Conservation (phyloP, 1,140 invertebrate species). For the Euura lappo region DNA sequence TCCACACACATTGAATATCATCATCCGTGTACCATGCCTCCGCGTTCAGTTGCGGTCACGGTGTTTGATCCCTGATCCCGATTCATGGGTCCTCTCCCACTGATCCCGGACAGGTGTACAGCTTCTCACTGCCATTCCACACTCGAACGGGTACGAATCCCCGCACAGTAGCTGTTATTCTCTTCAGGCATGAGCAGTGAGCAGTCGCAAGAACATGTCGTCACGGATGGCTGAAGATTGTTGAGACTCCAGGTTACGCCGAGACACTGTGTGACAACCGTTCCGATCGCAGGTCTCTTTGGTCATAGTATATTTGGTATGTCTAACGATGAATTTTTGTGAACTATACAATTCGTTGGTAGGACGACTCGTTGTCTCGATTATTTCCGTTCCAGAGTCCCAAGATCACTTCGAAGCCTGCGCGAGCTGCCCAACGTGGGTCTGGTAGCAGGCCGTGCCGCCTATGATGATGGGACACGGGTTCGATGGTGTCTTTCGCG, state of each 20-base stretch:
- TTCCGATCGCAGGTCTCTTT: background rate
- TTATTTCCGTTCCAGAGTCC: no score
- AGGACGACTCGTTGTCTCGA: no score
- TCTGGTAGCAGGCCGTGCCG: slow-evolving; percentile 38
- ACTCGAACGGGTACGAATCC: slow-evolving; percentile 16
- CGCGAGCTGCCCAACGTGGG: slow-evolving; percentile 40
- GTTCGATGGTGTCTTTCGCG: slow-evolving; percentile 47
- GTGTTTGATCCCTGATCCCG: slow-evolving; percentile 6
- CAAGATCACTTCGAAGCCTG: slow-evolving; percentile 44
- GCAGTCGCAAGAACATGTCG: background rate
- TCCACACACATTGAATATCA: background rate
- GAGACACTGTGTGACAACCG: background rate
- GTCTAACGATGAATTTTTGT: no score
- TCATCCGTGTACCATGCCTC: background rate
- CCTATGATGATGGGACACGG: slow-evolving; percentile 48
- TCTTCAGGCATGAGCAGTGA: background rate
- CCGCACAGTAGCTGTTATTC: background rate
- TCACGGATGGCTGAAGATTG: background rate
- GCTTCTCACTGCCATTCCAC: slow-evolving; percentile 29
- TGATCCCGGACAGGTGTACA: slow-evolving; percentile 24
- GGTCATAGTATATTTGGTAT: no score
- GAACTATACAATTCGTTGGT: no score
- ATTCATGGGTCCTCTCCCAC: no score
- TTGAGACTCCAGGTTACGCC: no score
- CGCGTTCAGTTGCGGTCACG: background rate